Evolutionary conservation across 2,797 vertebrate genomes (phyloP).

Genomic region (Xiphorhynchus erythropygius): DNA sequence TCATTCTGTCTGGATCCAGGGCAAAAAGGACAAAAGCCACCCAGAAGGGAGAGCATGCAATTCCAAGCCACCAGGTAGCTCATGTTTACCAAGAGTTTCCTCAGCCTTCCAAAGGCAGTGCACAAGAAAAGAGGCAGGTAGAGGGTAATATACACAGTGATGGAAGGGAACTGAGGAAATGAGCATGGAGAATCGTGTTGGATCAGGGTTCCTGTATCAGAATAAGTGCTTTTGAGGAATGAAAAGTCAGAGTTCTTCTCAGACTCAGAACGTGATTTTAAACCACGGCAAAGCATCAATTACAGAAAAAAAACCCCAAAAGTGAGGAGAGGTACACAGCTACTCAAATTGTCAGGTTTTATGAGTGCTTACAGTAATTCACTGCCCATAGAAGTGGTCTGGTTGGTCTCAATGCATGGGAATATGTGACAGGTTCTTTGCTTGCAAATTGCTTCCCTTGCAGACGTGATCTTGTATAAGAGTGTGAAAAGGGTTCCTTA

Average conservation of each 20-base stretch:
- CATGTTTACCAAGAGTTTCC: not conserved
- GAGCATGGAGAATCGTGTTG: not conserved
- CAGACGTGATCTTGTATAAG: not conserved
- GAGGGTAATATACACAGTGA: not conserved
- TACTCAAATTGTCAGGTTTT: not conserved
- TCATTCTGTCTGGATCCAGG: not conserved
- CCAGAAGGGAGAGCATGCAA: not conserved
- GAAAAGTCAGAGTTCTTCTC: not conserved
- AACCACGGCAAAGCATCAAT: not conserved
- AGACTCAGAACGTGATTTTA: not conserved
- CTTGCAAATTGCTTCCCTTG: not conserved
- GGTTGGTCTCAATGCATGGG: not conserved
- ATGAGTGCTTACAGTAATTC: not conserved
- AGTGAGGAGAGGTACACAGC: not conserved
- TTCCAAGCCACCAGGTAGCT: not conserved
- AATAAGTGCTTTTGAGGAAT: not conserved
- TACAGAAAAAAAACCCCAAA: not conserved
- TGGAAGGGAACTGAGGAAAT: not conserved
- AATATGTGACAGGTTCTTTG: not conserved
- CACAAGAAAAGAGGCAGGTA: not conserved
- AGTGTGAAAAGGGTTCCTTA: not conserved
- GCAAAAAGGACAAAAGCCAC: not conserved
- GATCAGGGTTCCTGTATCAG: not conserved
- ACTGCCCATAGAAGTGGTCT: not conserved
- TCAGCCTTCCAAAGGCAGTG: not conserved